These are phyloP conservation scores for Xyrauchen texanus DNA, from an alignment of 2,113 vertebrate genomes.

Conservation along the genomic window DNA sequence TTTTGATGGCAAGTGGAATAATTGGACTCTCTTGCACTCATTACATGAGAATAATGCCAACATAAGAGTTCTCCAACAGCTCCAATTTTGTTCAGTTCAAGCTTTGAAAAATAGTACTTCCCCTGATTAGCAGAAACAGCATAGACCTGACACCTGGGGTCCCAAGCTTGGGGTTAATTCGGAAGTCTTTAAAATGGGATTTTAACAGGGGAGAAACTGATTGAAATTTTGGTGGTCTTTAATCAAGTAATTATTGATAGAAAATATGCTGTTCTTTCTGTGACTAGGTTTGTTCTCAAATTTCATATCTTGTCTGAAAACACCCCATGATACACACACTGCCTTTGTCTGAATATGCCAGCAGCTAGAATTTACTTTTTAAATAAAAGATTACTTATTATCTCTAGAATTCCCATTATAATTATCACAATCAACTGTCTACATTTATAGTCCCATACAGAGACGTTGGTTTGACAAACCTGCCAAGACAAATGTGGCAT, in stretches of 20 bases:
- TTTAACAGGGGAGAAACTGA: slow-evolving; percentile 52
- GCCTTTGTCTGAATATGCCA: slow-evolving; percentile 56
- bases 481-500: slow-evolving; percentile 89
- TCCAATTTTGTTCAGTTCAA: slow-evolving; percentile 68
- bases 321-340: neutral
- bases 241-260: slow-evolving; percentile 60
- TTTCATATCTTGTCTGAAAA: slow-evolving; percentile 28
- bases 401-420: slow-evolving; percentile 67
- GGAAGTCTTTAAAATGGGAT: slow-evolving; percentile 63
- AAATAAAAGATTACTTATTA: slow-evolving; percentile 61
- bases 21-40: slow-evolving; percentile 78
- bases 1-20: slow-evolving; percentile 78
- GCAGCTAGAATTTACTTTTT: slow-evolving; percentile 8
- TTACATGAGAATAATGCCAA: slow-evolving; percentile 73
- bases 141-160: slow-evolving; percentile 61
- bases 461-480: slow-evolving; percentile 81
- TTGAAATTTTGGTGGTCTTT: slow-evolving; percentile 58
- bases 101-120: slow-evolving; percentile 70
- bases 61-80: slow-evolving; percentile 70
- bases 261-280: slow-evolving; percentile 2
- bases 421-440: slow-evolving; percentile 89
- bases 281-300: neutral
- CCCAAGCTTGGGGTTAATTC: slow-evolving; percentile 65
- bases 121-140: slow-evolving; percentile 64
- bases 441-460: slow-evolving; percentile 83